Evolutionary conservation across 2,797 vertebrate genomes (phyloP), one percentile per base, ranked within the genome.

Genomic region (Mycteria americana): DNA sequence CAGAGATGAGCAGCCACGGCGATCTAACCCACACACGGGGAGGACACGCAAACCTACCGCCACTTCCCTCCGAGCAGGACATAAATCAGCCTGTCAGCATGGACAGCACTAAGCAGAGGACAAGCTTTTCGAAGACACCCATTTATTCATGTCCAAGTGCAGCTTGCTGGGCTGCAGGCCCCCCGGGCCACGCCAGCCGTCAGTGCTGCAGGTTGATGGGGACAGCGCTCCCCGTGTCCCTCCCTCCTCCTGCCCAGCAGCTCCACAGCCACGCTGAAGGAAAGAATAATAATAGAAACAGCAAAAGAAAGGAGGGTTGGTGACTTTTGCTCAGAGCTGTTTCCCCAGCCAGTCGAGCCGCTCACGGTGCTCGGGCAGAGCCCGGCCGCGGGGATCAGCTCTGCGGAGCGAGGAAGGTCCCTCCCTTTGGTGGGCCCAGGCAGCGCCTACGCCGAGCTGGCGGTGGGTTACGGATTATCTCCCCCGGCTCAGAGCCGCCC

Each of bases 191-290:
- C 4, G 6, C 28, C 68, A 68, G 60, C 54, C 54, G 6, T 7
- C 54, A 12, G 39, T 3, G 62, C 62, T 17, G 46, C 13, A 2
- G 31, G 9, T 28, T 19, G 33, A 19, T 8, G 35, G 62, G 53
- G 35, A 68, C 2, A 2, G 11, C 1, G 7, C 17, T 54, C 27
- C 15, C 33, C 7, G 0, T 0, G 5, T 33, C 53, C 31, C 27
- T 56, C 68, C 53, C 60, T 79, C 39, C 67, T 60, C 54, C 82
- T 22, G 41, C 22, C 54, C n/a, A 28, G 46, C 54, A 23, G 35
- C 45, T 24, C 72, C 74, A 22, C n/a, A 53, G 22, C n/a, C 53
- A 24, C 4, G 1, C 16, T 21, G 48, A 35, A 56, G 53, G 46
- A 30, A 25, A 72, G 24, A 30, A 25, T 27, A 24, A 18, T 22